Evolutionary conservation across 1,140 invertebrate species (phyloP), one percentile per base, ranked within the genome.

Genomic region (Gerris buenoi): DNA sequence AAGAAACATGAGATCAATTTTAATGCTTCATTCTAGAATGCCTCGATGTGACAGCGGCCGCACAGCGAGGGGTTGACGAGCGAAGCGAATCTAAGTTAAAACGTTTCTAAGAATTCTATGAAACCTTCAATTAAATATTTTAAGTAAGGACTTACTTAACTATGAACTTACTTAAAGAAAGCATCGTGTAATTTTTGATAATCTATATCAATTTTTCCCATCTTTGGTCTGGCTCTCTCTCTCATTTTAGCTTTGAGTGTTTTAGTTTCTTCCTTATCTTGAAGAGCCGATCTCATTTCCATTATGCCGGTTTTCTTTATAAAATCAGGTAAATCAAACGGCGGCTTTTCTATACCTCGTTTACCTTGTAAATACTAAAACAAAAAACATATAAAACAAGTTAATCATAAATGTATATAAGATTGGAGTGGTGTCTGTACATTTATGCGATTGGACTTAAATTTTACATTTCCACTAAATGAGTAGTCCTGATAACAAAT

Each of bases 141-240:
- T 13, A 56, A n/a, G 46, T 56, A 56, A 25, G 58, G 5, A 63
- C 56, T 64, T 60, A 46, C 5, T 46, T 64, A 46, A 15, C 46
- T 29, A 65, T 60, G 62, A 28, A 75, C 79, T 80, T 74, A 85
- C 81, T 95, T 95, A 81, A 99, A 99, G 79, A 99, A 99, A 0
- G 97, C 97, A 77, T 99, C 97, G 74, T 99, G 97, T 28, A 99
- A 79, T 75, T 99, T 99, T 77, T 99, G 95, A 78, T 99, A 99
- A 80, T 99, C 97, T 72, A 99, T 99, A 76, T 99, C 97, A 71
- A 99, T 99, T 82, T 98, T 98, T 13, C 97, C 97, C 73, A 99
- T 84, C 78, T 99, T 99, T 0, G 97, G 97, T 28, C 97, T 81
- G 0, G 96, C 88, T 68, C 93, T 85, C 79, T 99, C 97, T 29